phyloP scores from a whole-genome alignment of 2,797 vertebrate species.

The Percopsis omiscomaycus region DNA sequence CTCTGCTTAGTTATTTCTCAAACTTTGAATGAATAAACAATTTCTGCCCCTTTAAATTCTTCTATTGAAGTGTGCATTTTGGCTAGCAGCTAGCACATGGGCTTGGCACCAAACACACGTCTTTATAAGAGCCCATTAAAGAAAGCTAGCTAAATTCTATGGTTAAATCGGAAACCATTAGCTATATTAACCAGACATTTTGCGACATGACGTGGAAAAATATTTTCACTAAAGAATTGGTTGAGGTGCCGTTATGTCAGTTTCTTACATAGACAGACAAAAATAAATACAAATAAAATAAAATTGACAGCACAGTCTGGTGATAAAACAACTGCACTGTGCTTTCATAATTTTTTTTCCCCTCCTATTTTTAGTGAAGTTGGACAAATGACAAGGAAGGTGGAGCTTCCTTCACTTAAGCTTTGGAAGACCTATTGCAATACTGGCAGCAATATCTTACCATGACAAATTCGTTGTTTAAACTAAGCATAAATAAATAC shows the following conservation, averaged over 20 bases:
- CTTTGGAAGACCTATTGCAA: too few relatives aligned
- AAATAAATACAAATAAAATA: too few relatives aligned
- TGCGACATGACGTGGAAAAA: neutral
- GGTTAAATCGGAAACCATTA: slow-evolving; percentile 22
- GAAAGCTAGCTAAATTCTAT: neutral
- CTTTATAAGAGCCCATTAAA: slow-evolving; percentile 22
- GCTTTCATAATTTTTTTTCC: too few relatives aligned
- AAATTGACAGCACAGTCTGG: too few relatives aligned
- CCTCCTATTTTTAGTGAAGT: too few relatives aligned
- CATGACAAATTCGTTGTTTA: too few relatives aligned
- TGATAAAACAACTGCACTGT: too few relatives aligned
- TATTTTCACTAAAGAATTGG: neutral
- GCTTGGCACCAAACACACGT: slow-evolving; percentile 15
- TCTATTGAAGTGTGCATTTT: slow-evolving; percentile 19
- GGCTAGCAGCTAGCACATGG: slow-evolving; percentile 10
- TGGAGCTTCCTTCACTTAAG: too few relatives aligned
- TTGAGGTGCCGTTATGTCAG: neutral
- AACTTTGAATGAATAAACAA: slow-evolving; percentile 36
- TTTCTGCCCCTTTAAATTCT: slow-evolving; percentile 43
- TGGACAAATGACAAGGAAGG: too few relatives aligned
- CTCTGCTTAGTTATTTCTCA: slow-evolving; percentile 32
- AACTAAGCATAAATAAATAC: too few relatives aligned
- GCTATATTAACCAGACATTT: neutral
- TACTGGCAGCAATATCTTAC: too few relatives aligned
- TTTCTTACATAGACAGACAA: too few relatives aligned